Evolutionary conservation across 2,113 vertebrate species (phyloP), one percentile per base, ranked within the genome.

Genomic region (Lethenteron reissneri): DNA sequence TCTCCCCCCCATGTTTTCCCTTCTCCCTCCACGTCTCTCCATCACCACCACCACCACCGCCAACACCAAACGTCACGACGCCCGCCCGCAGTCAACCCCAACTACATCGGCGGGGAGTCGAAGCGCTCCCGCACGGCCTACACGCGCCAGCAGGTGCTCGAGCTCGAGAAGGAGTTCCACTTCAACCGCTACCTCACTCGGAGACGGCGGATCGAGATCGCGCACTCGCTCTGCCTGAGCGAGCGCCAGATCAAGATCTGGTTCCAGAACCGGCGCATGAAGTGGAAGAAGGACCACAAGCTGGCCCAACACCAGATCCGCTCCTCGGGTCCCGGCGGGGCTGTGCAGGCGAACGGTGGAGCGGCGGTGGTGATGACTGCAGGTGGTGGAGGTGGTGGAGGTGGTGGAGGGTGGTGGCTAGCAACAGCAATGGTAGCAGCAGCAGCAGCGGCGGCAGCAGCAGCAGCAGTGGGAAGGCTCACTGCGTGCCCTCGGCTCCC

Each of bases 221-320:
- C 64, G 8, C 64, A 68, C 25, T 17, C 64, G n/a, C 64, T 68
- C 2, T 68, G 64, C 64, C 64, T 68, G n/a, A 17, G n/a, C 25
- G 64, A 68, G 64, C 64, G 64, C n/a, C 64, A 68, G 64, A 68
- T 68, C 64, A 68, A 68, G 64, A 68, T 68, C 11, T 68, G 64
- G 64, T 68, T 68, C 64, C 64, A 68, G 25, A 68, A 68, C 11
- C 64, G 64, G 9, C 64, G 64, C 25, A 68, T 68, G 64, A 68
- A 68, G 64, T 68, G 64, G 64, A 68, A 68, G 64, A 68, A 68
- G 11, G 64, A 68, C 11, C 64, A 68, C 25, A 68, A 68, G 25
- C 11, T 68, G 11, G 11, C 64, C 64, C n/a, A 68, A 68, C 64
- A 68, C 64, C n/a, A 68, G 11, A 17, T 21, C 3, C n/a, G 64